Conservation (phyloP, 2,888 invertebrate species). For the Hypomecis punctinalis region DNA sequence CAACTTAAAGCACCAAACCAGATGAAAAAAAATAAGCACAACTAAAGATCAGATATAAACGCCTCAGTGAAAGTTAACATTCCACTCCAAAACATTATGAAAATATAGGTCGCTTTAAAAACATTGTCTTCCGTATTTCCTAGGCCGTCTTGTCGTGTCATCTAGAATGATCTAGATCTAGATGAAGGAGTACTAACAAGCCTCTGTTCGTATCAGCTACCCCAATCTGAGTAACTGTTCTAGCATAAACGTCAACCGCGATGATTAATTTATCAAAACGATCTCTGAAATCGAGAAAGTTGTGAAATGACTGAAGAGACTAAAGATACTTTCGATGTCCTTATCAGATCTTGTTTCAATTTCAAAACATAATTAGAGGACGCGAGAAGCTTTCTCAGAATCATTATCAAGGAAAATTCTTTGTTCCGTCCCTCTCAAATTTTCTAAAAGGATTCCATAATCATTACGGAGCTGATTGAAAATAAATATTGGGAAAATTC, state of each 20-base stretch:
- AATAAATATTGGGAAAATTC: no score
- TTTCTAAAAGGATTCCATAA: no score
- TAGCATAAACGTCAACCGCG: slow-evolving; percentile 30
- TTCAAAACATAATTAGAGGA: slow-evolving; percentile 15
- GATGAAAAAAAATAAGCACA: neutral
- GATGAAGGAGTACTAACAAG: slow-evolving; percentile 29
- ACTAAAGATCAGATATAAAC: slow-evolving; percentile 6
- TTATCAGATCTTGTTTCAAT: slow-evolving; percentile 16
- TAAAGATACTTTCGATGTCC: slow-evolving; percentile 3
- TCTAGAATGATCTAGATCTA: slow-evolving; percentile 32
- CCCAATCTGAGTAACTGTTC: slow-evolving; percentile 31
- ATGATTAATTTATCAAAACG: slow-evolving; percentile 41
- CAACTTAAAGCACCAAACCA: no score
- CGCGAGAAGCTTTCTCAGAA: neutral
- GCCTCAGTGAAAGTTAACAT: slow-evolving; percentile 12
- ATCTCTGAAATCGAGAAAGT: slow-evolving; percentile 39
- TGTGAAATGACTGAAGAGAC: neutral
- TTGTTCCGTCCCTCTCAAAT: neutral
- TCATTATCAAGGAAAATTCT: neutral
- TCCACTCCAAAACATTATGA: neutral
- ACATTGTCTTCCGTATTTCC: slow-evolving; percentile 21
- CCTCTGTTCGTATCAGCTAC: slow-evolving; percentile 22
- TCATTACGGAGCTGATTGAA: neutral
- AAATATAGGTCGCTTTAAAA: slow-evolving; percentile 25
- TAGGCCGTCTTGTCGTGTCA: slow-evolving; percentile 29